A percentile compares a stretch with the other conserved stretches of the same genome.
Conservation (phyloP, 2,113 vertebrate species). For the Paradisaea rubra region DNA sequence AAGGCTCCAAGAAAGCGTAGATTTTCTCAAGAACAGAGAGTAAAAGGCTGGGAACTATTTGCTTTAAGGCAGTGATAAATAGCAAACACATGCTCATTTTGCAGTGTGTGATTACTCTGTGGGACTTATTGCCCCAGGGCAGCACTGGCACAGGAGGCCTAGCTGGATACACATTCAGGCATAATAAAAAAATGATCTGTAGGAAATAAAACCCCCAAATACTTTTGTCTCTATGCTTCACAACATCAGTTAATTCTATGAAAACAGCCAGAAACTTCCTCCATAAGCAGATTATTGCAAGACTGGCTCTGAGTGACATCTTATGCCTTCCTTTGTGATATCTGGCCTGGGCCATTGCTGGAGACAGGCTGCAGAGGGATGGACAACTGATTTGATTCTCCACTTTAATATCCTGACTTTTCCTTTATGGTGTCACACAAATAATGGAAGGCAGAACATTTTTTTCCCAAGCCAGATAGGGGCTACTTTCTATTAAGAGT, state of each 20-base stretch:
- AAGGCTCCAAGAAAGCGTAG: neutral
- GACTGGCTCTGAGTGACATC: neutral
- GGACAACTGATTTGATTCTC: conserved; percentile 30
- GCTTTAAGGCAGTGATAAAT: neutral
- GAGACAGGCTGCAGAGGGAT: conserved; percentile 11
- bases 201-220: neutral
- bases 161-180: neutral
- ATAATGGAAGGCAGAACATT: conserved; percentile 12
- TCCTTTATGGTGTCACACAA: neutral
- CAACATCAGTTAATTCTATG: conserved; percentile 13
- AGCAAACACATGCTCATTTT: conserved; percentile 5
- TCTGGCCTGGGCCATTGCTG: neutral
- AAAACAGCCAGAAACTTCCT: conserved; percentile 26
- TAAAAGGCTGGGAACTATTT: neutral
- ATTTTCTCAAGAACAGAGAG: neutral
- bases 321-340: neutral
- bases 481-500: neutral
- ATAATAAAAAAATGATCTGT: neutral
- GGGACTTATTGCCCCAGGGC: neutral
- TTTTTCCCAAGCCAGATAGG: neutral
- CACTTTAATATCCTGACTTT: neutral
- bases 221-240: neutral
- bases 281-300: conserved; percentile 16
- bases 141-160: neutral
- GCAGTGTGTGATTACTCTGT: neutral